Evolutionary conservation across 2,888 invertebrate species (phyloP).

Genomic region (Dryomyza anilis): DNA sequence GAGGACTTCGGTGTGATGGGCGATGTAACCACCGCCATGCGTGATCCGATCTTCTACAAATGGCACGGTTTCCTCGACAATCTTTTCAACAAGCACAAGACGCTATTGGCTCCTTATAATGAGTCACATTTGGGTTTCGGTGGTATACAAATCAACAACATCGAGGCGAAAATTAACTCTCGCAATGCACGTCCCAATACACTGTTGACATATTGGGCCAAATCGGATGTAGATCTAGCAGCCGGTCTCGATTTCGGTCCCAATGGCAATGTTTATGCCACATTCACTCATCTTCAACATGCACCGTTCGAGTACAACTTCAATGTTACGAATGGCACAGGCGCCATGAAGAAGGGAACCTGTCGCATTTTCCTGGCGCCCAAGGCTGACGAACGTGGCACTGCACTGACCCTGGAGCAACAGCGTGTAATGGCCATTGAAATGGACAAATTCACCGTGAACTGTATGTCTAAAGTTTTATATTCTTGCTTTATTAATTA

Average conservation of each 20-base stretch:
- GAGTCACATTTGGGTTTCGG: constrained; percentile 48
- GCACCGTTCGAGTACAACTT: constrained; percentile 71
- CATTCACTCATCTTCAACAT: constrained; percentile 80
- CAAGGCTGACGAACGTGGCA: constrained; percentile 68
- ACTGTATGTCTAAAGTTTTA: no score
- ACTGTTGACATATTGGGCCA: constrained; percentile 77
- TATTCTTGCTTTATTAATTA: no score
- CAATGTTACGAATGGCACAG: constrained; percentile 65
- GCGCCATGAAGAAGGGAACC: constrained; percentile 64
- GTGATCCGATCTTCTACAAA: constrained; percentile 85
- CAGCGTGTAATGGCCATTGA: constrained; percentile 69
- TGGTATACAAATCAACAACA: constrained; percentile 38
- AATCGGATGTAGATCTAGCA: constrained; percentile 77
- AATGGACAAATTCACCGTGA: constrained; percentile 70
- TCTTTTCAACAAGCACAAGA: constrained; percentile 75
- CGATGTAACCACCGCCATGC: constrained; percentile 82
- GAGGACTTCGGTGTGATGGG: constrained; percentile 81
- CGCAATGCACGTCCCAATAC: constrained; percentile 62
- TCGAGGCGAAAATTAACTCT: constrained; percentile 34
- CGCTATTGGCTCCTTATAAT: constrained; percentile 66
- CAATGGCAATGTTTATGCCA: constrained; percentile 71
- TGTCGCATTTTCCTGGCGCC: constrained; percentile 72
- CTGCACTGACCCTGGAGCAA: constrained; percentile 65
- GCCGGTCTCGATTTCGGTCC: constrained; percentile 80
- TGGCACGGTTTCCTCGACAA: constrained; percentile 82